phyloP scores from a whole-genome alignment of 2,113 vertebrate species.

The Engraulis encrasicolus region DNA sequence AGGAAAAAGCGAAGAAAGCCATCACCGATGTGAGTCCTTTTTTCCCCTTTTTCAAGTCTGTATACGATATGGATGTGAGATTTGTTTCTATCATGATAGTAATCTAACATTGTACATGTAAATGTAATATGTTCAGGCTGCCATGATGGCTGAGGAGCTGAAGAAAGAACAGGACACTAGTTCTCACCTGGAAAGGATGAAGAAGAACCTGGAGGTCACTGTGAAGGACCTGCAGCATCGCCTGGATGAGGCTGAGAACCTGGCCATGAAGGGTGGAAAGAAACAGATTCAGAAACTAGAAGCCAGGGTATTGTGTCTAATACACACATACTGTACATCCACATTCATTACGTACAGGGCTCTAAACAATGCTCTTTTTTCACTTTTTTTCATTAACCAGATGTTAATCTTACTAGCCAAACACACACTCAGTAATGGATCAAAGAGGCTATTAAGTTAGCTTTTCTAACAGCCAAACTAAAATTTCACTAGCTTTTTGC shows the following conservation, averaged over 20 bases:
- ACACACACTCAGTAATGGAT: too few species aligned
- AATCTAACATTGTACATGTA: neutral
- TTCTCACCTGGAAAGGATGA: constrained; percentile 92
- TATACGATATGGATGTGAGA: neutral
- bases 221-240: constrained; percentile 63
- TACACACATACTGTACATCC: too few species aligned
- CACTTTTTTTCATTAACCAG: too few species aligned
- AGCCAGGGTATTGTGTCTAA: constrained; percentile 11
- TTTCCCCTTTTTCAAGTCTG: neutral
- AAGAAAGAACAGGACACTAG: constrained; percentile 91
- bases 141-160: constrained; percentile 88
- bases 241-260: constrained; percentile 76
- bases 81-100: too few species aligned
- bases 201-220: constrained; percentile 77
- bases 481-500: too few species aligned
- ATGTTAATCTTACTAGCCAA: too few species aligned
- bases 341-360: too few species aligned
- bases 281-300: constrained; percentile 82
- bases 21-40: neutral
- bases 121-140: constrained; percentile 64
- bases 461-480: too few species aligned
- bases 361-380: too few species aligned
- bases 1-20: constrained; percentile 9
- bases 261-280: constrained; percentile 78
- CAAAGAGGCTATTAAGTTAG: too few species aligned